A percentile compares a stretch with the other conserved stretches of the same genome.
These are phyloP conservation scores for Buphagus erythrorhynchus DNA, from an alignment of 2,797 vertebrate genomes.

Conservation along the genomic window DNA sequence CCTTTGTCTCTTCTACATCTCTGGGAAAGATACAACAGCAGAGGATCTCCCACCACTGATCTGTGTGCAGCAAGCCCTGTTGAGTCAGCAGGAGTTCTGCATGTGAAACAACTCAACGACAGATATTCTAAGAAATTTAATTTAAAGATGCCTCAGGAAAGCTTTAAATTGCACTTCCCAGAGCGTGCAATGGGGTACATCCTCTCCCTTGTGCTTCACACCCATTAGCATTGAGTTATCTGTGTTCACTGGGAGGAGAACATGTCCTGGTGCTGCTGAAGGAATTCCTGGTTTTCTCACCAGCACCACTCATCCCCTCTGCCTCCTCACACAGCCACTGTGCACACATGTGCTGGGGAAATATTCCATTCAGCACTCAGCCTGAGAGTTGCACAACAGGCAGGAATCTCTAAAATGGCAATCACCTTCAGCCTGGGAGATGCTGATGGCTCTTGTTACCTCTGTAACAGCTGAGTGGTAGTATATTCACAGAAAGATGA, in stretches of 20 bases:
- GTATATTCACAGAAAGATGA: neutral
- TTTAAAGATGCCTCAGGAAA: constrained; percentile 40
- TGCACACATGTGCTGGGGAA: neutral
- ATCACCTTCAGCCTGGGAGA: neutral
- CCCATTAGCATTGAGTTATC: neutral
- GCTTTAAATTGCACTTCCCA: constrained; percentile 38
- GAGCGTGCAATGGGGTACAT: neutral
- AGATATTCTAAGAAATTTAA: neutral
- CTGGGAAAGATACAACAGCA: neutral
- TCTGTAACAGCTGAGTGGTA: neutral
- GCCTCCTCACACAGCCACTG: neutral
- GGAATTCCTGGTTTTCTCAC: neutral
- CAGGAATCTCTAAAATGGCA: neutral
- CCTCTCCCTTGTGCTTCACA: neutral
- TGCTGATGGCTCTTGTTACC: neutral
- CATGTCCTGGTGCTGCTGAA: neutral
- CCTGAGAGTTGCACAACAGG: neutral
- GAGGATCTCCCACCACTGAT: neutral
- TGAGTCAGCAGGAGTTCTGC: neutral
- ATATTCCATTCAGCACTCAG: neutral
- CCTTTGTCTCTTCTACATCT: neutral
- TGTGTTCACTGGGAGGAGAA: neutral
- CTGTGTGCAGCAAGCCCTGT: neutral
- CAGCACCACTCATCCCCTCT: neutral
- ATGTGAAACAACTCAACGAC: neutral